Conservation (phyloP, 2,113 vertebrate genomes). For the Climacteris rufus region DNA sequence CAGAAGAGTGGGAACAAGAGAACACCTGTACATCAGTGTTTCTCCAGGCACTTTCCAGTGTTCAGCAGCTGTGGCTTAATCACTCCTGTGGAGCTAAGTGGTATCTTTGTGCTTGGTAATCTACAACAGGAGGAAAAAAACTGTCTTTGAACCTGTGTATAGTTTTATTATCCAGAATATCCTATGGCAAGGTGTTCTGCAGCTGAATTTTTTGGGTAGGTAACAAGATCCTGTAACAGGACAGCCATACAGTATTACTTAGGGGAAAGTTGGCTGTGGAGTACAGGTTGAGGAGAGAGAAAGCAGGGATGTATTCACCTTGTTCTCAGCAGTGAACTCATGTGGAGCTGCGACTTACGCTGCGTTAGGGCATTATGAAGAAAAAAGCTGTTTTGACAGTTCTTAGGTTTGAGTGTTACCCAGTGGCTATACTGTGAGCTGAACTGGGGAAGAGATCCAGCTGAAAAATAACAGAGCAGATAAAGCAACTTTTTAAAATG, state of each 20-base stretch:
- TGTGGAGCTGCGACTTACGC: accelerated
- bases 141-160: neutral
- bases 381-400: neutral
- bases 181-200: neutral
- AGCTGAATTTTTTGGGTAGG: neutral
- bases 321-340: neutral
- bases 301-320: neutral
- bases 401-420: neutral
- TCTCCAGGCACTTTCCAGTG: neutral
- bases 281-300: neutral
- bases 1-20: neutral
- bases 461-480: neutral
- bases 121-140: accelerated
- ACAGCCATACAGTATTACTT: neutral
- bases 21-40: neutral
- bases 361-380: neutral
- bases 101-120: neutral
- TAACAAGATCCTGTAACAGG: neutral
- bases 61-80: neutral
- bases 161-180: neutral
- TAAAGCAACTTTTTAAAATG: neutral
- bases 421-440: neutral
- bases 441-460: neutral
- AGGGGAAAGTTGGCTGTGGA: neutral
- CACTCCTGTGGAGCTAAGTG: neutral